These are phyloP conservation scores for Hypomecis atomaria DNA, from an alignment of 2,888 invertebrate species.

Conservation along the genomic window DNA sequence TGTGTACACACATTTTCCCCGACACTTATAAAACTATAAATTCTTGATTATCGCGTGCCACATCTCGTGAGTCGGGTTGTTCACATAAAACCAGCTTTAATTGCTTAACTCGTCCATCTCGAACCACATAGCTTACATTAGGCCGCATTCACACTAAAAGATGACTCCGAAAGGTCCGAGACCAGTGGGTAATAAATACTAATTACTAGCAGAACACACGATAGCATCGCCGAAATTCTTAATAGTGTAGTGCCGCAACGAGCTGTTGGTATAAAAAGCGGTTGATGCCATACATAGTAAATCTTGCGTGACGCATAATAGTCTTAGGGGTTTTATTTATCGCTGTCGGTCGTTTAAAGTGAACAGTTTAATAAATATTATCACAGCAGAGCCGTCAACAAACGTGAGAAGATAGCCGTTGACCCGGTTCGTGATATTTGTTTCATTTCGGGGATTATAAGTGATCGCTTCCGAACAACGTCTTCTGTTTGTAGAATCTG, in stretches of 20 bases:
- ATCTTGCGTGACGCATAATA: constrained; percentile 81
- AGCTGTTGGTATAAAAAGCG: constrained; percentile 60
- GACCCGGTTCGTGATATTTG: constrained; percentile 83
- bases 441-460: constrained; percentile 80
- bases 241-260: constrained; percentile 62
- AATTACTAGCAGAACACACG: constrained; percentile 82
- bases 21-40: constrained; percentile 68
- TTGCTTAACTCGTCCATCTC: constrained; percentile 76
- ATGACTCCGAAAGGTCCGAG: constrained; percentile 51
- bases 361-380: constrained; percentile 84
- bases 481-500: constrained; percentile 76
- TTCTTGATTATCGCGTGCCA: constrained; percentile 68
- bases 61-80: constrained; percentile 68
- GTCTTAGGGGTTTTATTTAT: constrained; percentile 79
- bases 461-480: constrained; percentile 72
- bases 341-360: constrained; percentile 72
- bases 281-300: constrained; percentile 76
- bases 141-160: constrained; percentile 72
- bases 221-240: constrained; percentile 79
- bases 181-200: constrained; percentile 78
- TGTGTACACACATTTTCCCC: constrained; percentile 52
- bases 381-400: constrained; percentile 82
- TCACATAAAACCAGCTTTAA: constrained; percentile 75
- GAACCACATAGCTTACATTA: constrained; percentile 73
- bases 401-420: constrained; percentile 83